Conservation (phyloP, 2,888 invertebrate species). For the Litoditis marina region DNA sequence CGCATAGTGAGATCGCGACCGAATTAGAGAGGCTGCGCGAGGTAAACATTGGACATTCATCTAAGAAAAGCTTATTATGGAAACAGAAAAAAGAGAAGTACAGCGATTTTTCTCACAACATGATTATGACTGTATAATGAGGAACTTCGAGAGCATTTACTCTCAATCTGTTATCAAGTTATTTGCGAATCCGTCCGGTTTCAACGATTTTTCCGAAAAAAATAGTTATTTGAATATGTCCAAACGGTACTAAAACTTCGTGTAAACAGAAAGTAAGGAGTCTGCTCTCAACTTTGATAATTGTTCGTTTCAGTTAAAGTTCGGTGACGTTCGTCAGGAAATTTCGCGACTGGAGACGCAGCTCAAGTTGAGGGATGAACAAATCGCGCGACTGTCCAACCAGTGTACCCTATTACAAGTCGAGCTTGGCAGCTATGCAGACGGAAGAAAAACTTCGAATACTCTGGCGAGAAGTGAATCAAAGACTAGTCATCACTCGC, state of each 20-base stretch:
- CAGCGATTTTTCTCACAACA: no score
- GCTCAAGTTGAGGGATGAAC: constrained; percentile 54
- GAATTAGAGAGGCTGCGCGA: constrained; percentile 30
- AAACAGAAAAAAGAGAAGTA: no score
- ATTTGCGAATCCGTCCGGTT: no score
- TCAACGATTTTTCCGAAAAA: no score
- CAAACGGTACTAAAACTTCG: no score
- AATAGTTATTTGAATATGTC: no score
- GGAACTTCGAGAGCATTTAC: no score
- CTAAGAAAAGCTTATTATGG: constrained; percentile 21
- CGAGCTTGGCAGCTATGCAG: constrained; percentile 30
- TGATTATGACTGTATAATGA: no score
- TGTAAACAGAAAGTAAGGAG: no score
- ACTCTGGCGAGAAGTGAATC: neutral
- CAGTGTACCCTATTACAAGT: constrained; percentile 54
- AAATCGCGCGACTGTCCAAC: constrained; percentile 48
- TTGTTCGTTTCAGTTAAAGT: constrained; percentile 29
- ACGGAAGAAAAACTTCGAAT: neutral
- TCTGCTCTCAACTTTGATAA: no score
- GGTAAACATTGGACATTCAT: constrained; percentile 12
- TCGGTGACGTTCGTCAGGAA: constrained; percentile 44
- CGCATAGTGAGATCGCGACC: constrained; percentile 18
- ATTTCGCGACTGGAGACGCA: constrained; percentile 45
- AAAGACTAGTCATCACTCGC: neutral
- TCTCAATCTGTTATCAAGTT: no score